Conservation (phyloP, 2,888 invertebrate species). For the Agelastica alni region DNA sequence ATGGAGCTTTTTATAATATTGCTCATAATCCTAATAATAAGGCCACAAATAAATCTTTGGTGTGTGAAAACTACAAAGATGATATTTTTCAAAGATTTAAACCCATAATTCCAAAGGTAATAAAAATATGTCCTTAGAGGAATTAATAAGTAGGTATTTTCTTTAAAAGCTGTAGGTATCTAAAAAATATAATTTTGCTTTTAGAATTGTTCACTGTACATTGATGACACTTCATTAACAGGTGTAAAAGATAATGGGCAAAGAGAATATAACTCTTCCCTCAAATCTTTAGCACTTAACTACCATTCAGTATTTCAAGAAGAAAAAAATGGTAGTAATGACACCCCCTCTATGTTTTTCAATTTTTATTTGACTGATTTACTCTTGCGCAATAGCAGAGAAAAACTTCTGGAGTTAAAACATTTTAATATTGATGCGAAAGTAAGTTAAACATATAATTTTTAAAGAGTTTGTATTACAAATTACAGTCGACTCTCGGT, state of each 20-base stretch:
- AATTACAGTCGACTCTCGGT: no score
- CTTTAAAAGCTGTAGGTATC: conserved; percentile 1
- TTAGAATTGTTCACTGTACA: conserved; percentile 71
- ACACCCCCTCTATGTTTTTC: conserved; percentile 58
- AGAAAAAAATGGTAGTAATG: conserved; percentile 57
- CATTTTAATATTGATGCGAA: conserved; percentile 68
- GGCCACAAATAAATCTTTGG: conserved; percentile 16
- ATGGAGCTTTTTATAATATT: conserved; percentile 63
- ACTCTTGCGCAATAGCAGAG: conserved; percentile 64
- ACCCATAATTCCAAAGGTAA: conserved; percentile 80
- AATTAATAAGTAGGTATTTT: no score
- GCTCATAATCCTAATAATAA: conserved; percentile 46
- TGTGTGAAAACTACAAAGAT: conserved; percentile 49
- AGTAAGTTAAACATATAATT: no score
- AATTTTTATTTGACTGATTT: conserved; percentile 68
- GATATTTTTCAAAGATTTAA: conserved; percentile 68
- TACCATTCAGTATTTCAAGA: conserved; percentile 45
- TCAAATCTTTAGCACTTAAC: conserved; percentile 48
- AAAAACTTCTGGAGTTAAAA: conserved; percentile 62
- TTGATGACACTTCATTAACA: conserved; percentile 72
- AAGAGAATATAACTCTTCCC: conserved; percentile 70
- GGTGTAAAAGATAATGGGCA: conserved; percentile 71
- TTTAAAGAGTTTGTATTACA: no score
- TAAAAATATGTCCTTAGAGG: no score
- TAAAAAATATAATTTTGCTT: conserved; percentile 42